Percentiles rank a stretch among this genome's conserved stretches.
These are phyloP conservation scores for Tiphia femorata DNA, from an alignment of 2,888 invertebrate genomes.

Conservation along the genomic window DNA sequence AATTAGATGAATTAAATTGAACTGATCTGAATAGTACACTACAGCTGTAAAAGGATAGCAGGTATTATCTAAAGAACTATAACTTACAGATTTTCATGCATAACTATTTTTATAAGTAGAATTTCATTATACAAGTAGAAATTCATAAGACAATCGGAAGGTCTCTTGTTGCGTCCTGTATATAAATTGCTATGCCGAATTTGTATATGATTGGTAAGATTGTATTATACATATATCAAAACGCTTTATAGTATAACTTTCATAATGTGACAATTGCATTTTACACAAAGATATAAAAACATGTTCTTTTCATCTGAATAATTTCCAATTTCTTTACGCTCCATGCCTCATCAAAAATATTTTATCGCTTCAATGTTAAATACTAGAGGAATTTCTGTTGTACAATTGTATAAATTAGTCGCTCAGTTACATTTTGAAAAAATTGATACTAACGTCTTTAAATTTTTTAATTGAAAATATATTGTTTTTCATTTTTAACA, in stretches of 20 bases:
- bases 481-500: too few species aligned
- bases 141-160: constrained; percentile 53
- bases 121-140: constrained; percentile 39
- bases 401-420: too few species aligned
- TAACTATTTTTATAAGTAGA: constrained; percentile 50
- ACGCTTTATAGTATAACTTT: background rate
- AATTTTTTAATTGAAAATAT: too few species aligned
- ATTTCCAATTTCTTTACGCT: constrained; percentile 14
- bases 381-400: too few species aligned
- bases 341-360: too few species aligned
- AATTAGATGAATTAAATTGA: too few species aligned
- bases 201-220: constrained; percentile 31
- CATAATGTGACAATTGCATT: too few species aligned
- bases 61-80: constrained; percentile 25
- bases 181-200: constrained; percentile 40
- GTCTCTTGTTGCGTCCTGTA: constrained; percentile 60
- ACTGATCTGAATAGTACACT: too few species aligned
- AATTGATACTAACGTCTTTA: too few species aligned
- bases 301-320: constrained; percentile 27
- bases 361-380: too few species aligned
- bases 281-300: too few species aligned
- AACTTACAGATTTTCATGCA: constrained; percentile 33
- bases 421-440: too few species aligned
- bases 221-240: constrained; percentile 27
- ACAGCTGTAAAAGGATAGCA: constrained; percentile 17